Base-by-base conservation (phyloP, 2,113 vertebrate species). In the Chaenocephalus aceratus region DNA sequence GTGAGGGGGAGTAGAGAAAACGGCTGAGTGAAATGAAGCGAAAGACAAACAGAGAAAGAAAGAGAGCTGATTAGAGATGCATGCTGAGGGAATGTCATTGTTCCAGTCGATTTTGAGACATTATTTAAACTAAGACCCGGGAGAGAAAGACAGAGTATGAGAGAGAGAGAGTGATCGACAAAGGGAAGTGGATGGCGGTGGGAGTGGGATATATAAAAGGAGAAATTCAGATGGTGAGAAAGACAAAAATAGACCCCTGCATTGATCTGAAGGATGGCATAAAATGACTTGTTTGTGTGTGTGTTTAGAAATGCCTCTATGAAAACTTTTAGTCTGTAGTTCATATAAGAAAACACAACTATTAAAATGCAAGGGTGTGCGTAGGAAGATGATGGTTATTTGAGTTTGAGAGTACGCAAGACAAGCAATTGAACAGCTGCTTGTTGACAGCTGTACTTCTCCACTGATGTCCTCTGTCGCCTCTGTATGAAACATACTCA, bases 81-180 rank as follows among this genome's bases (percentile, higher is more conserved):
- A 89, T 89, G 87, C 88, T 89, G 79, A 69, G 91, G 91, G 90
- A 94, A 90, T 91, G 91, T 93, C 86, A 92, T 92, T 93, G 92
- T 93, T 92, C 91, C 91, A 92, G 89, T 94, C 91, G 87, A 93
- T 92, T 93, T 93, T 91, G 88, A 93, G 91, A 91, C 85, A 90
- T 92, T 92, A 89, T 93, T 92, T 92, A 87, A 90, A 93, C 85
- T 78, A 72, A 76, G 84, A 86, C 93, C 88, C 89, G 10, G 44
- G 93, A 93, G 92, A 91, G 82, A 65, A 52, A 79, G 68, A 79
- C 10, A 54, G 60, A 53, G 71, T 74, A 34, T 15, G 48, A 73
- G 52, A 51, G 71, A 23, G 79, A 87, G 80, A 89, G 78, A 84
- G 66, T 1, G 73, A 87, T 74, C 30, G 52, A 89, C 81, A 86